Evolutionary conservation across 2,888 invertebrate genomes (phyloP).

Genomic region (Miltochrista miniata): DNA sequence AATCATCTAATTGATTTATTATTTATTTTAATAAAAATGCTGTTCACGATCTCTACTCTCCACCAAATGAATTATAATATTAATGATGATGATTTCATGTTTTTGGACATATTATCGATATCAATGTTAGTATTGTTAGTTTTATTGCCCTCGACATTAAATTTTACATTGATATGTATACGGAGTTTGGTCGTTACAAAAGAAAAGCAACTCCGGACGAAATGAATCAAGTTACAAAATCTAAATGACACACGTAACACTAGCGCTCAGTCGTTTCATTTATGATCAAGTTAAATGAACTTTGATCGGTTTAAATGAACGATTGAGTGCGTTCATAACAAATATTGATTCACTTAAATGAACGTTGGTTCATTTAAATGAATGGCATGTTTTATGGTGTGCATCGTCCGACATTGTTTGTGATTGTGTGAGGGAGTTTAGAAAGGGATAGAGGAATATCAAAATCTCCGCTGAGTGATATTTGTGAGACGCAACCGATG

Average conservation of each 20-base stretch:
- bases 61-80: neutral
- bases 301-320: slow-evolving; percentile 45
- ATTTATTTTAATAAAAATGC: too few species aligned
- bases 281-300: slow-evolving; percentile 32
- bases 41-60: neutral
- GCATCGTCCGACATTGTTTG: slow-evolving; percentile 78
- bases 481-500: slow-evolving; percentile 92
- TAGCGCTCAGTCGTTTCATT: slow-evolving; percentile 34
- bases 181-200: slow-evolving; percentile 55
- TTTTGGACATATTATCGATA: slow-evolving; percentile 2
- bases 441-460: slow-evolving; percentile 88
- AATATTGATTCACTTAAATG: slow-evolving; percentile 35
- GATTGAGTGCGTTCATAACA: slow-evolving; percentile 10
- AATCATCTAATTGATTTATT: too few species aligned
- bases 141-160: slow-evolving; percentile 70
- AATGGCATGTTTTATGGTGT: slow-evolving; percentile 60
- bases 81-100: neutral
- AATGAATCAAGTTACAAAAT: slow-evolving; percentile 20
- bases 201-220: slow-evolving; percentile 29
- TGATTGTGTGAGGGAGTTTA: slow-evolving; percentile 85
- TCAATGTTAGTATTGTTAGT: slow-evolving; percentile 42
- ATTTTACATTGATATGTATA: slow-evolving; percentile 75
- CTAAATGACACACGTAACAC: slow-evolving; percentile 42
- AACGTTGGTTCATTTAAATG: slow-evolving; percentile 46
- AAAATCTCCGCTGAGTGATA: slow-evolving; percentile 91